Conservation (phyloP, 2,797 vertebrate species). For the Coregonus ussuriensis region DNA sequence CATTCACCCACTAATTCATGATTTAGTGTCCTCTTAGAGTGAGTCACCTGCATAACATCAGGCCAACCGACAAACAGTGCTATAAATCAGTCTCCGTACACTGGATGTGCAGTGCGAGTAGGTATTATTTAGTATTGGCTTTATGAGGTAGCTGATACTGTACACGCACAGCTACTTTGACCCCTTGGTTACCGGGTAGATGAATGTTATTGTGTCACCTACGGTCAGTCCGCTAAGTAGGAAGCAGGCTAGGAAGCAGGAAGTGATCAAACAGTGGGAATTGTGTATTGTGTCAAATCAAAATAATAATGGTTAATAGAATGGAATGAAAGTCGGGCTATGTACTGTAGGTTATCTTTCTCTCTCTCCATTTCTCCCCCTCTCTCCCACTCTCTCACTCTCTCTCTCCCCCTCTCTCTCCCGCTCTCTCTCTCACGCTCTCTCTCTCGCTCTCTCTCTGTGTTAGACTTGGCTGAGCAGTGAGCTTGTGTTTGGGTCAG, state of each 20-base stretch:
- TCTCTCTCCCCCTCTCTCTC: neutral
- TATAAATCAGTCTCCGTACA: neutral
- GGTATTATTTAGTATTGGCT: neutral
- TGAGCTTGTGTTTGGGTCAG: neutral
- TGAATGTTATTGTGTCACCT: neutral
- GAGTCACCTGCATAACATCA: slow-evolving; percentile 4
- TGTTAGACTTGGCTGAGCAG: neutral
- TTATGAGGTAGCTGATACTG: neutral
- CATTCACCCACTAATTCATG: neutral
- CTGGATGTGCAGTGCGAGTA: neutral
- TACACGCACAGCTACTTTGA: neutral
- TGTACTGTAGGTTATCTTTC: neutral
- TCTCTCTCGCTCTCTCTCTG: too few species aligned
- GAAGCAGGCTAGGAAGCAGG: slow-evolving; percentile 34
- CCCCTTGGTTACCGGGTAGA: neutral
- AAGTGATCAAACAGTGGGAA: slow-evolving; percentile 52
- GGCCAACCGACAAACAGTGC: neutral
- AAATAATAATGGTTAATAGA: slow-evolving; percentile 37
- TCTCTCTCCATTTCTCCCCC: slow-evolving; percentile 1
- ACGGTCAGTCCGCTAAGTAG: neutral
- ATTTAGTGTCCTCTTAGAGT: neutral
- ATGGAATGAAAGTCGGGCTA: neutral
- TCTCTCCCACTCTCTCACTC: neutral
- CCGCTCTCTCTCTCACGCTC: neutral
- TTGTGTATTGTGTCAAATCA: slow-evolving; percentile 48